These are phyloP conservation scores for Patagioenas fasciata DNA, from an alignment of 2,113 vertebrate species.

Conservation along the genomic window DNA sequence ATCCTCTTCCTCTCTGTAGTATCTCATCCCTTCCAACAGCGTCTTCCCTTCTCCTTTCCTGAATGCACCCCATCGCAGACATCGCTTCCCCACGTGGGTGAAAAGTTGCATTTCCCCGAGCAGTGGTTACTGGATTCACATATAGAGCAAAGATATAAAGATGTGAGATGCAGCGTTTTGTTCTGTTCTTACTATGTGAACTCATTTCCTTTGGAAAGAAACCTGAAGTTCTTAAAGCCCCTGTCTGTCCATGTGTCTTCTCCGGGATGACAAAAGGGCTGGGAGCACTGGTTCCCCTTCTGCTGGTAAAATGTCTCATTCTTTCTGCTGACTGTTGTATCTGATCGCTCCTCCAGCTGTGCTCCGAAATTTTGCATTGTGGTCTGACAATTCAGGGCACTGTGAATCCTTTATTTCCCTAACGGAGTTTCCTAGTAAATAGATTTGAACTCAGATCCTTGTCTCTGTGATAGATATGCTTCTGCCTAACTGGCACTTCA, in stretches of 20 bases:
- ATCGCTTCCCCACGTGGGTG: too few relatives aligned
- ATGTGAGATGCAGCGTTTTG: not conserved
- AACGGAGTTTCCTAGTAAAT: slow-evolving; percentile 14
- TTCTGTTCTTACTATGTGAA: not conserved
- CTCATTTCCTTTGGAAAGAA: not conserved
- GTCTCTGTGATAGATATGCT: not conserved
- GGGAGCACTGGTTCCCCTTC: not conserved
- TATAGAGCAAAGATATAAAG: too few relatives aligned
- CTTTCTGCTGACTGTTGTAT: not conserved
- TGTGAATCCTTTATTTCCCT: slow-evolving; percentile 13
- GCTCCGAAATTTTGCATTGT: not conserved
- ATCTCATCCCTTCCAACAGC: too few relatives aligned
- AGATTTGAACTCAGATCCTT: slow-evolving; percentile 42
- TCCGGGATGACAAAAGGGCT: rapidly evolving
- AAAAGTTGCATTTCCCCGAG: too few relatives aligned
- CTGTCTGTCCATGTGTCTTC: rapidly evolving
- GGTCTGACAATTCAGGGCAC: slow-evolving; percentile 1
- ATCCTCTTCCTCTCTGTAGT: too few relatives aligned
- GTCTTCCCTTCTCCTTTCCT: too few relatives aligned
- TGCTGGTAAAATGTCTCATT: not conserved
- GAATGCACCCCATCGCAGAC: too few relatives aligned
- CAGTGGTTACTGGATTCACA: too few relatives aligned
- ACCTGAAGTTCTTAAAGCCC: not conserved
- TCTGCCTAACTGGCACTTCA: not conserved
- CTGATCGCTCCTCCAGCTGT: not conserved